These are phyloP conservation scores for Heliconius charithonia DNA, from an alignment of 2,888 invertebrate species.

Conservation along the genomic window DNA sequence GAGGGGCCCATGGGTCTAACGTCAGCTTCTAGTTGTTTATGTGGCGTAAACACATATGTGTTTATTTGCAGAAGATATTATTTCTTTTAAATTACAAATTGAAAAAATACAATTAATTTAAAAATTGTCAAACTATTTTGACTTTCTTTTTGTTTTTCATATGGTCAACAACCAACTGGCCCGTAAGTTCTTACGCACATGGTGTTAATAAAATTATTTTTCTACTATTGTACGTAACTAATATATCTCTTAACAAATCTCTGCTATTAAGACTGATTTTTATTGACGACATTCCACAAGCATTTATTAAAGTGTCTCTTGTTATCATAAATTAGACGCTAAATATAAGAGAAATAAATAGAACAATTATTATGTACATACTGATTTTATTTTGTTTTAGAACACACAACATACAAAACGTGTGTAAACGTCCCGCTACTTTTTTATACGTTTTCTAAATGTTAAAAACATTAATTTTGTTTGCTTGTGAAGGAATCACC, in stretches of 20 bases:
- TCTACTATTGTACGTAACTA: slow-evolving; percentile 33
- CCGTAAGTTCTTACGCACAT: not conserved
- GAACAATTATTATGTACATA: not conserved
- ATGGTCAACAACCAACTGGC: not conserved
- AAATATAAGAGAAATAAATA: not conserved
- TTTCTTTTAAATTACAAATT: not conserved
- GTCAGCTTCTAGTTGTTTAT: too few species aligned
- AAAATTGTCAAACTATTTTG: not conserved
- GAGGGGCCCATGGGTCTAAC: too few species aligned
- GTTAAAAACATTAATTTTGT: too few species aligned
- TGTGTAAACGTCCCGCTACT: too few species aligned
- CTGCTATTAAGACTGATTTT: slow-evolving; percentile 46
- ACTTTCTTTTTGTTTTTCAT: not conserved
- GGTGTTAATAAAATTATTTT: slow-evolving; percentile 39
- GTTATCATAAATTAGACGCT: slow-evolving; percentile 4
- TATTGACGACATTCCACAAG: slow-evolving; percentile 62
- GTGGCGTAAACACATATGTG: not conserved
- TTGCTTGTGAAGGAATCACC: not conserved
- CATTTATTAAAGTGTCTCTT: slow-evolving; percentile 54
- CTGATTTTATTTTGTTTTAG: not conserved
- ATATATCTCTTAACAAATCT: slow-evolving; percentile 28
- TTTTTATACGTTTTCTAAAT: not conserved
- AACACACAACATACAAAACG: too few species aligned
- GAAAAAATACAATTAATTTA: not conserved
- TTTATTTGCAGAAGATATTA: not conserved